Evolutionary conservation across 2,797 vertebrate species (phyloP).

Genomic region (Myotis pilosus): DNA sequence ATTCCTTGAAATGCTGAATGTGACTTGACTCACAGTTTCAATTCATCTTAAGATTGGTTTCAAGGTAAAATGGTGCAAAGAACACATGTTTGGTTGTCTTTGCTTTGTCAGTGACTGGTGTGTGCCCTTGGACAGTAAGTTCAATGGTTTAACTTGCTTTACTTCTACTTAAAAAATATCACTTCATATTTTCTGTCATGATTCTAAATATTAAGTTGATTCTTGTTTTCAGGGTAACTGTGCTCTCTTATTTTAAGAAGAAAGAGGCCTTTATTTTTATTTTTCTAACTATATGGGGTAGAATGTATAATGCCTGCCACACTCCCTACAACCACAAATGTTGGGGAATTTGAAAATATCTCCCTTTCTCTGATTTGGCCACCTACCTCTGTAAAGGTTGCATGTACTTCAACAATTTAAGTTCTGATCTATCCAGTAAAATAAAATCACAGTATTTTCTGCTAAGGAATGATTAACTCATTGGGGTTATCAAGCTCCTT

Average conservation of each 20-base stretch:
- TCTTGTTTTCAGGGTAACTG: neutral
- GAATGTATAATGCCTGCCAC: neutral
- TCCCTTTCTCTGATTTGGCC: neutral
- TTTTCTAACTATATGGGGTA: neutral
- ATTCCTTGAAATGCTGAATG: slow-evolving; percentile 39
- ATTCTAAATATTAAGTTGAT: neutral
- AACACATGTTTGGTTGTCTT: neutral
- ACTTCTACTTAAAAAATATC: neutral
- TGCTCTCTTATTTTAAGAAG: neutral
- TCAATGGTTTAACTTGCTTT: neutral
- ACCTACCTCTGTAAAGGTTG: neutral
- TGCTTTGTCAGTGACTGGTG: neutral
- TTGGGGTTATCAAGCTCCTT: neutral
- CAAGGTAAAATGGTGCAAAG: neutral
- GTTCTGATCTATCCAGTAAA: neutral
- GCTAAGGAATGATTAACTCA: neutral
- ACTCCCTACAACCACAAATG: neutral
- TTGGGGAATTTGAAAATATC: neutral
- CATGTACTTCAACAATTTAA: neutral
- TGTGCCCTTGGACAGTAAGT: neutral
- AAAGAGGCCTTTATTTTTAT: neutral
- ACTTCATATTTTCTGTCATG: neutral
- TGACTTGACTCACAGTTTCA: slow-evolving; percentile 33
- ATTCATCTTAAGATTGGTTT: neutral
- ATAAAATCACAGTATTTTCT: neutral